phyloP scores from a whole-genome alignment of 2,797 vertebrate species.

The Acanthurus tractus region DNA sequence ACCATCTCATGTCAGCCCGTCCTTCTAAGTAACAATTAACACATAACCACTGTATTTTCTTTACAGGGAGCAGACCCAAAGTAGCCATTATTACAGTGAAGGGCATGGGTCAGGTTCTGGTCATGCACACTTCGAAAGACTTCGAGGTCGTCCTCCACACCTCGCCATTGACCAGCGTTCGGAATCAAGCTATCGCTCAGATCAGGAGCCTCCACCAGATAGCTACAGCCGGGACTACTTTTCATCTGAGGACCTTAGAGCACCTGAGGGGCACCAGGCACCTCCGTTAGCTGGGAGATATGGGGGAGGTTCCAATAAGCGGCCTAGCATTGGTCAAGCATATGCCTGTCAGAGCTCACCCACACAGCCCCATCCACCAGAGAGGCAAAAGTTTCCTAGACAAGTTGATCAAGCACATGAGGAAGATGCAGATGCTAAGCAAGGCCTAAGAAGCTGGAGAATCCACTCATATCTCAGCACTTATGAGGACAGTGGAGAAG shows the following conservation, averaged over 20 bases:
- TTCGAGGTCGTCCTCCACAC: conserved; percentile 81
- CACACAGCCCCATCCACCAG: conserved; percentile 89
- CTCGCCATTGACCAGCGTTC: conserved; percentile 88
- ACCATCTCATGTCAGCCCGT: neutral
- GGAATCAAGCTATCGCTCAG: conserved; percentile 82
- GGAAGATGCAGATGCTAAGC: conserved; percentile 86
- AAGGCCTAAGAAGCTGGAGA: conserved; percentile 94
- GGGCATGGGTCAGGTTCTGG: conserved; percentile 81
- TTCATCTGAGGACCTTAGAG: conserved; percentile 91
- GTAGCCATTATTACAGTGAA: conserved; percentile 86
- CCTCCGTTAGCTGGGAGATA: conserved; percentile 85
- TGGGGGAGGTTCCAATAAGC: conserved; percentile 81
- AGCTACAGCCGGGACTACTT: conserved; percentile 86
- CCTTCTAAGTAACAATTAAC: conserved; percentile 14
- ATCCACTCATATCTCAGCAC: conserved; percentile 94
- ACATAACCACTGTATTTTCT: conserved; percentile 27
- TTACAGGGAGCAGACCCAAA: conserved; percentile 75
- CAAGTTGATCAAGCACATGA: conserved; percentile 83
- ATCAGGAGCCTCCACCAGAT: conserved; percentile 74
- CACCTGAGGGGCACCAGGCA: conserved; percentile 84
- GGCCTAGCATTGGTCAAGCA: conserved; percentile 91
- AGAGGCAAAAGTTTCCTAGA: conserved; percentile 85
- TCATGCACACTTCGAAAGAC: conserved; percentile 89
- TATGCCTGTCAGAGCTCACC: conserved; percentile 93
- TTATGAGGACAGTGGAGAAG: conserved; percentile 89